Evolutionary conservation across 2,797 vertebrate species (phyloP).

Genomic region (Gila robusta): DNA sequence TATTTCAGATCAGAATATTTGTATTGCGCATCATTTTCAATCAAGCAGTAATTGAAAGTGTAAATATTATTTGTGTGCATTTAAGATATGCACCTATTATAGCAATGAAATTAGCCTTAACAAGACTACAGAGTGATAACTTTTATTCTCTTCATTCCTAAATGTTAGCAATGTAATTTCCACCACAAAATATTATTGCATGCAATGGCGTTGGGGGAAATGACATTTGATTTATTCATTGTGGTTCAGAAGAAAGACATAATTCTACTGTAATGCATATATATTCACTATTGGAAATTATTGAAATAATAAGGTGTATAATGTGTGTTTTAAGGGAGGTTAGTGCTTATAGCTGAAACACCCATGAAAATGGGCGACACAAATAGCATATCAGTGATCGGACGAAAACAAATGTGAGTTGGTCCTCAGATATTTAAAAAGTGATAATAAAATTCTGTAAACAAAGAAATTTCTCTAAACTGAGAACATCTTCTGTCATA

Average conservation of each 20-base stretch:
- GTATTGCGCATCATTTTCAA: background rate
- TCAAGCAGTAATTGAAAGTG: background rate
- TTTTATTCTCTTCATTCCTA: background rate
- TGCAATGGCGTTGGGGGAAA: background rate
- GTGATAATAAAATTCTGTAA: background rate
- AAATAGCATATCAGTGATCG: background rate
- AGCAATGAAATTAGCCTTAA: background rate
- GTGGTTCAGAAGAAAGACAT: background rate
- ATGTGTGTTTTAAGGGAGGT: background rate
- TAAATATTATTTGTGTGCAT: background rate
- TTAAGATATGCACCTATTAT: background rate
- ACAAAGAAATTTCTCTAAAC: background rate
- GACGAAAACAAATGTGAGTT: background rate
- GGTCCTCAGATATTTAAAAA: background rate
- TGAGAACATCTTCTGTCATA: no score
- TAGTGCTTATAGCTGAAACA: background rate
- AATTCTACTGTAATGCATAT: background rate
- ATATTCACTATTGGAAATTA: background rate
- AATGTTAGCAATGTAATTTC: background rate
- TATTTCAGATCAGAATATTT: background rate
- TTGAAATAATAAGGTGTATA: background rate
- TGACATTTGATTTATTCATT: no score
- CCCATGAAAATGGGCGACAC: background rate
- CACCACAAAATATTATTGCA: no score
- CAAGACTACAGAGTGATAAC: background rate